Base-by-base conservation (phyloP, 2,113 vertebrate genomes). In the Tachysurus vachellii region DNA sequence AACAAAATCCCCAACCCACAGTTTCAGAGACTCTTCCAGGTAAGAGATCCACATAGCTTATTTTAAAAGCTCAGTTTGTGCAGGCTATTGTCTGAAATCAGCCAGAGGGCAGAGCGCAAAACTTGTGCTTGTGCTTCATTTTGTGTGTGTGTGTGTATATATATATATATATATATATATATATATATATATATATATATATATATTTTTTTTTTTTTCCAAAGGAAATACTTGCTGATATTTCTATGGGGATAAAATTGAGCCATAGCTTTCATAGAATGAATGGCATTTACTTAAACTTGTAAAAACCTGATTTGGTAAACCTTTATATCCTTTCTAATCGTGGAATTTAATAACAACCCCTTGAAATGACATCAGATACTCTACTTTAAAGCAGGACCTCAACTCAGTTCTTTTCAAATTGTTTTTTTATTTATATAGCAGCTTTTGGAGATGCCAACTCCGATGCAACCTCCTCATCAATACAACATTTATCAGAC, bases 21-120 rank as follows among this genome's bases (percentile, higher is more conserved):
- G 85, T 99, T 97, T 94, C 98, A 99, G 93, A 97, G 98, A 84
- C 94, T 97, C 5, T 99, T 97, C 93, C 98, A 99, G 97, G 98
- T 99, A 88, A 42, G 50, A 89, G 80, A 59, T 62, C 31, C 28
- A 79, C 80, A 54, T 42, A 26, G 68, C 54, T n/a, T 77, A 68
- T 57, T 79, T 36, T 62, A 28, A 8, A 83, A 54, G n/a, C 44
- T 64, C 19, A 8, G 54, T 47, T 31, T 87, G 68, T 82, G 42
- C 12, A n/a, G 44, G 42, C 31, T 53, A 44, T 50, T 82, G 80
- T 42, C 80, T 75, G 17, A 82, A 53, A 82, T 82, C 68, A 23
- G 80, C 36, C 66, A 82, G 50, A 54, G 64, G 53, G 64, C 79
- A 50, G 23, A 61, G n/a, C 7, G 28, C 7, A 28, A 62, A 82